Conservation (phyloP, 2,113 vertebrate species). For the Clupea harengus region DNA sequence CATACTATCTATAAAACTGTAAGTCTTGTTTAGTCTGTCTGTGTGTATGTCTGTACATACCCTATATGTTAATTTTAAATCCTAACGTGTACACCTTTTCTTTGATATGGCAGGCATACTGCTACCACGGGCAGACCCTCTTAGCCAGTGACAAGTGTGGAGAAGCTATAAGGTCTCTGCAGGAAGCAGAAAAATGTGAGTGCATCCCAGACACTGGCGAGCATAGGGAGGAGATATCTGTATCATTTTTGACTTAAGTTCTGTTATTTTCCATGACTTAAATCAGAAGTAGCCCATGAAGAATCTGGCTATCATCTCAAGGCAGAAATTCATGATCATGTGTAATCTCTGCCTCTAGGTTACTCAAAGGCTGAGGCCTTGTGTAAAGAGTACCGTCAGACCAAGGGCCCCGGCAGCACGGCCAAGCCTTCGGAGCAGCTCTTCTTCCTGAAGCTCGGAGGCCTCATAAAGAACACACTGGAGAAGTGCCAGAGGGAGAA, state of each 20-base stretch:
- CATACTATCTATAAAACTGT: background rate
- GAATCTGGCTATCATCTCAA: background rate
- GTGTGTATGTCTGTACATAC: no score
- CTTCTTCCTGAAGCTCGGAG: conserved; percentile 92
- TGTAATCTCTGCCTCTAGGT: conserved; percentile 61
- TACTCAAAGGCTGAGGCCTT: conserved; percentile 86
- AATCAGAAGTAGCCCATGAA: no score
- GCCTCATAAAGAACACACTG: conserved; percentile 85
- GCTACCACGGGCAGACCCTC: conserved; percentile 93
- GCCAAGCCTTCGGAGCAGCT: conserved; percentile 94
- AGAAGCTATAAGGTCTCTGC: conserved; percentile 93
- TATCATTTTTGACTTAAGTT: background rate
- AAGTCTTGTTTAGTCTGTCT: background rate
- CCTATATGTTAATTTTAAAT: no score
- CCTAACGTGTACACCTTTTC: background rate
- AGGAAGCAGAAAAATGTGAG: conserved; percentile 95
- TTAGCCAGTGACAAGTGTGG: conserved; percentile 92
- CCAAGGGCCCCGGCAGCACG: conserved; percentile 90
- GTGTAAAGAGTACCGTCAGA: conserved; percentile 97
- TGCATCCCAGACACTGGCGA: conserved; percentile 22
- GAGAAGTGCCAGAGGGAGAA: conserved; percentile 97
- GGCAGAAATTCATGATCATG: background rate
- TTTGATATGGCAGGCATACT: conserved; percentile 77
- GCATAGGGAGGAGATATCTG: background rate
- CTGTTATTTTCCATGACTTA: no score